phyloP scores from a whole-genome alignment of 2,888 invertebrate species.

The Masnerella sp. region DNA sequence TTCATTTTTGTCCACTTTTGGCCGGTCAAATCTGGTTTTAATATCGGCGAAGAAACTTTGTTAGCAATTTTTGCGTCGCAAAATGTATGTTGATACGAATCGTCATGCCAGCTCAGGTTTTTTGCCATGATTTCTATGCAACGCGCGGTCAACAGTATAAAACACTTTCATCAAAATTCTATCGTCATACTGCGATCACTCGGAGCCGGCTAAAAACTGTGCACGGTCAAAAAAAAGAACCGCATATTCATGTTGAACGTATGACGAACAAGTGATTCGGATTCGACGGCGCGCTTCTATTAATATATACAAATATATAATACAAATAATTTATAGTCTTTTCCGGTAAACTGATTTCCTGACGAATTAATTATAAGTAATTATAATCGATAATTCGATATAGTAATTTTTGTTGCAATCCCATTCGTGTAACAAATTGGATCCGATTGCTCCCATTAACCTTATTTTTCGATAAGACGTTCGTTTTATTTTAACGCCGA shows the following conservation, averaged over 20 bases:
- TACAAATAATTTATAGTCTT: too few relatives aligned
- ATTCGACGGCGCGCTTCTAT: conserved; percentile 10
- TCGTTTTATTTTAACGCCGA: conserved; percentile 72
- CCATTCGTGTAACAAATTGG: not conserved
- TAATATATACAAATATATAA: conserved; percentile 30
- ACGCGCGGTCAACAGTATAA: conserved; percentile 28
- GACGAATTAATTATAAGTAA: conserved; percentile 2
- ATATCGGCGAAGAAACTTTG: conserved; percentile 24
- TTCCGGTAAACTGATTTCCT: not conserved
- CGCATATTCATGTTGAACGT: conserved; percentile 27
- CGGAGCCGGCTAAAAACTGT: conserved; percentile 21
- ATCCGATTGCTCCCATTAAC: conserved; percentile 69
- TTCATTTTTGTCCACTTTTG: conserved; percentile 11
- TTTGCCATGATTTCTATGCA: conserved; percentile 29
- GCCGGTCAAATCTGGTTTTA: conserved; percentile 3
- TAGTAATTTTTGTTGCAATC: not conserved
- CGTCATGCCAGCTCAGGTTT: conserved; percentile 27
- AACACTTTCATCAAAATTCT: conserved; percentile 34
- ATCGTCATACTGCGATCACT: conserved; percentile 30
- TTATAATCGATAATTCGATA: conserved; percentile 14
- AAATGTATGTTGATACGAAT: conserved; percentile 25
- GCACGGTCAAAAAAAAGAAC: conserved; percentile 6
- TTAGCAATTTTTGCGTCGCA: conserved; percentile 5
- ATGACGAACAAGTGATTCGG: conserved; percentile 26
- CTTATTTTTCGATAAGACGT: conserved; percentile 70